Conservation (phyloP, 2,113 vertebrate genomes). For the Rhodinocichla rosea region DNA sequence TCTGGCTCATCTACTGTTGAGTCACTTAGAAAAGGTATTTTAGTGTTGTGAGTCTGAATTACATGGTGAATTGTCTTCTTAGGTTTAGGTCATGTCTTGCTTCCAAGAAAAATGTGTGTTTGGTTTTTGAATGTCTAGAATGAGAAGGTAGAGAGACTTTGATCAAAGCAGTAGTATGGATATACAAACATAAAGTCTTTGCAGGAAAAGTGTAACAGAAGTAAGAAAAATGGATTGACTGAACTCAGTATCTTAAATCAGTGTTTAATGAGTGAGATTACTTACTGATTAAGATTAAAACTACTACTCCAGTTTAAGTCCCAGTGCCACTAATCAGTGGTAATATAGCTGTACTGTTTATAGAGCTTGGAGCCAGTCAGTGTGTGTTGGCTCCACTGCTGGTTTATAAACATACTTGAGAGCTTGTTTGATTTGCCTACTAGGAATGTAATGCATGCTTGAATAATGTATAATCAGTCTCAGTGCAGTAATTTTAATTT, state of each 20-base stretch:
- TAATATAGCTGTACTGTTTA: conserved; percentile 14
- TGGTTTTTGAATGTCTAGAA: background rate
- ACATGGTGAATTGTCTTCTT: background rate
- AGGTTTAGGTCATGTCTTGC: background rate
- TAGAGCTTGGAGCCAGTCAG: background rate
- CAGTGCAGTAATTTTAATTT: background rate
- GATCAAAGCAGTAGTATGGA: background rate
- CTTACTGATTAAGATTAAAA: background rate
- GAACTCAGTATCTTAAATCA: background rate
- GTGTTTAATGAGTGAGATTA: background rate
- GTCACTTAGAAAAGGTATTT: background rate
- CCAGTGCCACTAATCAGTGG: background rate
- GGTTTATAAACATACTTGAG: conserved; percentile 32
- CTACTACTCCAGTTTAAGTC: background rate
- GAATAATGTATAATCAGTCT: background rate
- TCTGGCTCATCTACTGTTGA: background rate
- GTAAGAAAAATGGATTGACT: background rate
- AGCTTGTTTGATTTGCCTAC: conserved; percentile 15
- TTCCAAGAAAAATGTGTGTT: background rate
- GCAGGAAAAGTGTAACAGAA: background rate
- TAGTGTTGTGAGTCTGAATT: background rate
- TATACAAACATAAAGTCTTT: background rate
- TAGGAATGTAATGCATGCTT: conserved; percentile 9
- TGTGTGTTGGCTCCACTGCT: background rate
- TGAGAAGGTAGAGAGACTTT: background rate